Base-by-base conservation (phyloP, 1,140 invertebrate species). In the Tetramorium simillimum region DNA sequence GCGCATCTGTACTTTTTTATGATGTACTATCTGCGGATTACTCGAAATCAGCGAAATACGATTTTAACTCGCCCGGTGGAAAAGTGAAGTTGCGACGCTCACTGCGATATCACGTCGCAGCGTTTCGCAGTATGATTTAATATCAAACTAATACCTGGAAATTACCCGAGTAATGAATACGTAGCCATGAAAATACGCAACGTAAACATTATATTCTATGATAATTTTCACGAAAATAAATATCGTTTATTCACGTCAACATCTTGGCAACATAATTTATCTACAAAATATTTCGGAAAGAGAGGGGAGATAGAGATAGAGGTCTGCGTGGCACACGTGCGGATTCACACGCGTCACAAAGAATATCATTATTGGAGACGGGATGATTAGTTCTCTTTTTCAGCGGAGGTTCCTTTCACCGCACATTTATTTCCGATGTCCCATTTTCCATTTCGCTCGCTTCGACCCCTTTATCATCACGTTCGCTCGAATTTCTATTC, bases 371-470 rank as follows among this genome's bases (percentile, higher is more conserved):
- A 84, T 73, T 46, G 69, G 24, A 60, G 53, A 60, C 40, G 28
- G 24, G 18, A 46, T 46, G 80, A 84, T 84, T 84, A 84, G 49
- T 37, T 51, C 69, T 28, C 43, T 73, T 86, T 84, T 63, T 65
- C 46, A 49, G n/a, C 18, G 49, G 62, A 67, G 24, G 14, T 37
- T 24, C 46, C 40, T 76, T 69, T 75, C 80, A 73, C 40, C 40
- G 40, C 82, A 49, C 69, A 76, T 87, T 87, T 87, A 85, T 87
- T 87, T 69, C 70, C 70, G 81, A 87, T 62, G 80, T 85, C 81
- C 86, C 85, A 76, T 87, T 89, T 89, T 77, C 81, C 88, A 72
- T 87, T 87, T 87, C 72, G 24, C 46, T 87, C 78, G n/a, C 82
- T 76, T 70, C 67, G 46, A 51, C 14, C 51, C 85, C 46, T 80